phyloP scores from a whole-genome alignment of 2,888 invertebrate species.

The Lepidocyrtoides sp. region DNA sequence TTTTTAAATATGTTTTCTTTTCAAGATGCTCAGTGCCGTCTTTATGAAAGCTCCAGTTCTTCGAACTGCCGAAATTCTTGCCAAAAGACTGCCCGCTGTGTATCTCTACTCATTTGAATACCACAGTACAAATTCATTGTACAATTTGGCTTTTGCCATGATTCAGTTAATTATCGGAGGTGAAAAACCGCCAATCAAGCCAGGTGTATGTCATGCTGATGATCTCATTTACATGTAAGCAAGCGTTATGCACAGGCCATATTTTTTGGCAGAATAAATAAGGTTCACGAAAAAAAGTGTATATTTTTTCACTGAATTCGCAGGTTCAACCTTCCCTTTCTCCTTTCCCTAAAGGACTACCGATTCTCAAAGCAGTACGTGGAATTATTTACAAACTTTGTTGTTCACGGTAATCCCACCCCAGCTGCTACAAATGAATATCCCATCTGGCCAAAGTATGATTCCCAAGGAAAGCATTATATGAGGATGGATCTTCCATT shows the following conservation, averaged over 20 bases:
- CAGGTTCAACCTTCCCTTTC: slow-evolving; percentile 46
- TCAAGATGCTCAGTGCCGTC: slow-evolving; percentile 78
- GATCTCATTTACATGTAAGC: slow-evolving; percentile 82
- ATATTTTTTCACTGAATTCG: too few species aligned
- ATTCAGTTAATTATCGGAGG: slow-evolving; percentile 73
- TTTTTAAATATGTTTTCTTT: not conserved
- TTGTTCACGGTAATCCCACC: slow-evolving; percentile 46
- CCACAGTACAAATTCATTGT: slow-evolving; percentile 71
- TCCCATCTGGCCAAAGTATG: slow-evolving; percentile 43
- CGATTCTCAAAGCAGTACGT: slow-evolving; percentile 8
- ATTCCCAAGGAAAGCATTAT: not conserved
- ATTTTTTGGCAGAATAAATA: too few species aligned
- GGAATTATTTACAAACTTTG: slow-evolving; percentile 62
- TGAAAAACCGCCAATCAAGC: slow-evolving; percentile 70
- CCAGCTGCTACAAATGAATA: slow-evolving; percentile 23
- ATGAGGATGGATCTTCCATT: slow-evolving; percentile 3
- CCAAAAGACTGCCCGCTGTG: slow-evolving; percentile 70
- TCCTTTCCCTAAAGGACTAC: not conserved
- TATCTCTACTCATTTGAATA: slow-evolving; percentile 84
- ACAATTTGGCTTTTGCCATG: slow-evolving; percentile 64
- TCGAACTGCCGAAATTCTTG: slow-evolving; percentile 81
- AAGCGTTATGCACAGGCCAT: too few species aligned
- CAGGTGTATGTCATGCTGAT: slow-evolving; percentile 81
- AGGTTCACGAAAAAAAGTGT: too few species aligned
- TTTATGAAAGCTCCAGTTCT: slow-evolving; percentile 82